phyloP scores from a whole-genome alignment of 1,140 invertebrate genomes.

The Ips typographus region DNA sequence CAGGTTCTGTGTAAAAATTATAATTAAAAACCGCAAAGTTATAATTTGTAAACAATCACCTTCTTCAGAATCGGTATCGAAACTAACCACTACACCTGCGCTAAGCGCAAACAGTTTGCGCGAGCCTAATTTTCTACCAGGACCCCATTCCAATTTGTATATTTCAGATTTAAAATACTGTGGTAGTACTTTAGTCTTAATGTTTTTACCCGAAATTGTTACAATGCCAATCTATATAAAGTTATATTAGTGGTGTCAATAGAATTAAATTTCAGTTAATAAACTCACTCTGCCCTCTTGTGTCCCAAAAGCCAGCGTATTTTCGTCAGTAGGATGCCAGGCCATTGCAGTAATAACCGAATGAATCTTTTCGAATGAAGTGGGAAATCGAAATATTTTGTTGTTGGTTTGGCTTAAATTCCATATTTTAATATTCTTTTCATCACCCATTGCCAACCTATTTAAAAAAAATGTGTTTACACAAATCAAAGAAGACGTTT shows the following conservation, averaged over 20 bases:
- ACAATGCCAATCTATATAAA: slow-evolving; percentile 55
- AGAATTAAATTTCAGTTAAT: not conserved
- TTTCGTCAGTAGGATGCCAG: slow-evolving; percentile 79
- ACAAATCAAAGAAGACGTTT: slow-evolving; percentile 10
- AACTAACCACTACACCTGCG: slow-evolving; percentile 56
- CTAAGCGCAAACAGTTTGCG: slow-evolving; percentile 56
- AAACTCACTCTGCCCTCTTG: slow-evolving; percentile 67
- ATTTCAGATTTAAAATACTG: slow-evolving; percentile 52
- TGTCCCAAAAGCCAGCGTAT: slow-evolving; percentile 72
- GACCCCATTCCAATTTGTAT: slow-evolving; percentile 55
- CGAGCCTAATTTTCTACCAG: slow-evolving; percentile 44
- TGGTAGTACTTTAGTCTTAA: slow-evolving; percentile 49
- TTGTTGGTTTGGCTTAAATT: slow-evolving; percentile 59
- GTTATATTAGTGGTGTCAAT: not conserved
- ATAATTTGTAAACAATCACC: too few species aligned
- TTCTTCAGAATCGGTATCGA: slow-evolving; percentile 51
- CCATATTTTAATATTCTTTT: slow-evolving; percentile 72
- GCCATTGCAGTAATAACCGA: slow-evolving; percentile 69
- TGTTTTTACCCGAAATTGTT: slow-evolving; percentile 50
- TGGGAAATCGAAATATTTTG: slow-evolving; percentile 55
- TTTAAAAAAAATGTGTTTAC: slow-evolving; percentile 9
- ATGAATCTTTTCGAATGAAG: slow-evolving; percentile 70
- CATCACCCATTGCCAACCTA: slow-evolving; percentile 68
- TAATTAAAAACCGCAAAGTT: too few species aligned
- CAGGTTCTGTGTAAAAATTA: too few species aligned